These are phyloP conservation scores for Drosophila melanocephala DNA, from an alignment of 2,888 invertebrate genomes.

Conservation along the genomic window DNA sequence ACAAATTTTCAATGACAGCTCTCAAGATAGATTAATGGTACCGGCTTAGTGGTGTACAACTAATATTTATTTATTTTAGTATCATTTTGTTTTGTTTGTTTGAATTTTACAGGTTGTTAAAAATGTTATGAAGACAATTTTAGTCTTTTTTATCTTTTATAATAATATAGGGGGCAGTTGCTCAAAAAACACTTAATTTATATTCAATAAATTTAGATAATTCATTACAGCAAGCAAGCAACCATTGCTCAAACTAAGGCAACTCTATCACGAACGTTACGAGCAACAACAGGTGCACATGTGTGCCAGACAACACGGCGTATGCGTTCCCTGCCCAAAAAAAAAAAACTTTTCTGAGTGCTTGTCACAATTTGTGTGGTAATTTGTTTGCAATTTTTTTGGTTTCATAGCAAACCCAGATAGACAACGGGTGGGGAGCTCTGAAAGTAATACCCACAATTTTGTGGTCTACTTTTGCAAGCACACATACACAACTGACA, in stretches of 20 bases:
- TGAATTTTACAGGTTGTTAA: not conserved
- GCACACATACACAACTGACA: slow-evolving; percentile 28
- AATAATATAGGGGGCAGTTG: not conserved
- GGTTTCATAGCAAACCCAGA: slow-evolving; percentile 8
- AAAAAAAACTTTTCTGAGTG: slow-evolving; percentile 32
- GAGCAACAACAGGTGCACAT: slow-evolving; percentile 33
- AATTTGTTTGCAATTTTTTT: slow-evolving; percentile 57
- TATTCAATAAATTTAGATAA: not conserved
- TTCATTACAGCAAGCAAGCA: not conserved
- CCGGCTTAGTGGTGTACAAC: not conserved
- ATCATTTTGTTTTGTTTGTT: not conserved
- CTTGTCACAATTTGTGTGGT: slow-evolving; percentile 65
- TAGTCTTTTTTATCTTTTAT: not conserved
- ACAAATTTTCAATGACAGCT: not conserved
- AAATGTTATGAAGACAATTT: not conserved
- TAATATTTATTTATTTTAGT: not conserved
- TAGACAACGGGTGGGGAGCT: not conserved
- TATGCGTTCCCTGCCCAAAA: slow-evolving; percentile 29
- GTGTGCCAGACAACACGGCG: slow-evolving; percentile 48
- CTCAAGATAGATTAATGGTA: not conserved
- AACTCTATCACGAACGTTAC: slow-evolving; percentile 26
- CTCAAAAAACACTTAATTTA: not conserved
- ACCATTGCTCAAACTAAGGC: slow-evolving; percentile 43
- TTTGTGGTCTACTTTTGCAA: slow-evolving; percentile 61
- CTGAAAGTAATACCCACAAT: slow-evolving; percentile 64